Base-by-base conservation (phyloP, 2,888 invertebrate species). In the Baronia brevicornis region DNA sequence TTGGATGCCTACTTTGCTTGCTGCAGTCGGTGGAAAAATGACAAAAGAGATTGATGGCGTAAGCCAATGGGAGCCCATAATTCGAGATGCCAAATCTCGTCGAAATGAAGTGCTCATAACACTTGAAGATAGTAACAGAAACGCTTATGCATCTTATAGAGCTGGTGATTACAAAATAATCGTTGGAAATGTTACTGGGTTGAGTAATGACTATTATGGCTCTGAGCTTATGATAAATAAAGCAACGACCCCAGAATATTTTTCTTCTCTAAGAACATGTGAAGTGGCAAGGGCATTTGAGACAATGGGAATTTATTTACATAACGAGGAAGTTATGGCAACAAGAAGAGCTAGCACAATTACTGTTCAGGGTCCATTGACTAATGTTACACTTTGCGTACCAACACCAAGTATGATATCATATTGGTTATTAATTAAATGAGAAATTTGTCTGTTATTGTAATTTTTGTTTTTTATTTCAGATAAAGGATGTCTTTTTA, bases 1-100 rank as follows among this genome's bases (percentile, higher is more conserved):
- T 65, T 94, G 93, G 91, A 60, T 95, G 19, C 95, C 96, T 0
- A 95, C 96, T 0, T 66, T 91, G 4, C 56, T 78, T 22, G 54
- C 73, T 0, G 84, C 82, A 2, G 77, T 69, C 2, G 79, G 84
- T 11, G 72, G 69, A 1, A 39, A 41, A 25, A 19, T 70, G 1
- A 47, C 43, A 12, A 63, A 63, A 3, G 69, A 75, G 23, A 70
- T 91, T 3, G 91, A 92, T 46, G 91, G 92, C 6, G 65, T 89
- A 4, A 88, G 91, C 56, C 86, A 90, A 53, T 92, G 91, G 91
- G 84, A 88, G 1, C 79, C 89, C 7, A 75, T 92, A 36, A 63
- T 86, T 10, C 66, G 78, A 41, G 79, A 79, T 19, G 52, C 59
- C 12, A 48, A 54, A 60, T 86, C 73, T 39, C 84, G 41, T 32